A percentile compares a stretch with the other conserved stretches of the same genome.
phyloP scores from a whole-genome alignment of 2,113 vertebrate genomes.

The Psittacara wagleri region DNA sequence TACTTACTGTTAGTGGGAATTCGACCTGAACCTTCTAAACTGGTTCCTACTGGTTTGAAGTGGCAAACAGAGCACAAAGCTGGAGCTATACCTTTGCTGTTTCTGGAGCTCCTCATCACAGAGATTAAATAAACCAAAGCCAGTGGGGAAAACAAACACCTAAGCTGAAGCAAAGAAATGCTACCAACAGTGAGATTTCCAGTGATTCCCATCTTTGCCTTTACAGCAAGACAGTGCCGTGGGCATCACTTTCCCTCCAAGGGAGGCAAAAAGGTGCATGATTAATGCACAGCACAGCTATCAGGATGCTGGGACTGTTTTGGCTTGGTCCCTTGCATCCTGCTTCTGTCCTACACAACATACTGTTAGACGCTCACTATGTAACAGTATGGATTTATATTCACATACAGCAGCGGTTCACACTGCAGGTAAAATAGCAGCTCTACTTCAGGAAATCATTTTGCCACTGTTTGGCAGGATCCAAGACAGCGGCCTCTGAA shows the following conservation, averaged over 20 bases:
- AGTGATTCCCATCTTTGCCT: not conserved
- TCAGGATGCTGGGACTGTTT: not conserved
- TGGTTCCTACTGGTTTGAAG: not conserved
- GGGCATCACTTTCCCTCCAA: not conserved
- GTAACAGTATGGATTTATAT: rapidly evolving
- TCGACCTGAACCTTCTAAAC: not conserved
- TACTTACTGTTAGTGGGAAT: not conserved
- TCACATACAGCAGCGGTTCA: not conserved
- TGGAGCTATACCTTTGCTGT: not conserved
- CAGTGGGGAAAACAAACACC: not conserved
- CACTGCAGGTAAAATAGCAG: not conserved
- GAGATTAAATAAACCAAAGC: not conserved
- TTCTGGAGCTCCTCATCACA: not conserved
- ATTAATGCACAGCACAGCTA: not conserved
- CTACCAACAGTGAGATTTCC: not conserved
- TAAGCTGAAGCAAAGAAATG: not conserved
- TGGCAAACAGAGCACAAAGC: not conserved
- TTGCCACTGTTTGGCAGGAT: not conserved
- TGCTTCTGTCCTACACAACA: not conserved
- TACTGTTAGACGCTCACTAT: rapidly evolving
- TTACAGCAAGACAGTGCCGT: not conserved
- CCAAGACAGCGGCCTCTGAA: not conserved
- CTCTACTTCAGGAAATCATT: not conserved
- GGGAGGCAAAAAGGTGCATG: not conserved
- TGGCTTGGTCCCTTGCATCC: not conserved